Percentiles rank a stretch among this genome's conserved stretches.
Conservation (phyloP, 2,797 vertebrate species). For the Sebastes kiyomatsui region DNA sequence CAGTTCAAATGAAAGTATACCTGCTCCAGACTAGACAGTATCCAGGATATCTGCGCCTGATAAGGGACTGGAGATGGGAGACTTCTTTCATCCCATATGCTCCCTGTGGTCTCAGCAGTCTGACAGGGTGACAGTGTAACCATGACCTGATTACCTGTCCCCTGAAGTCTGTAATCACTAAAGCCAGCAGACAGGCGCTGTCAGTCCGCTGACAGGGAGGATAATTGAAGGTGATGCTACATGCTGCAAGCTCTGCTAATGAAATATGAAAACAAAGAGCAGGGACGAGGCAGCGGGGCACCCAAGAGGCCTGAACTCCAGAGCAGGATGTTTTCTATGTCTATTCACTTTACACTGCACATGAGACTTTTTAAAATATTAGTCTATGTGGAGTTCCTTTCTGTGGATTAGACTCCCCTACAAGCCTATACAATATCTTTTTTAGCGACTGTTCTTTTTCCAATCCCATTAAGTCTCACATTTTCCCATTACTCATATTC, state of each 20-base stretch:
- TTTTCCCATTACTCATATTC: background rate
- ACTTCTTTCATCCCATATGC: slow-evolving; percentile 41
- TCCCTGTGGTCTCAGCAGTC: slow-evolving; percentile 59
- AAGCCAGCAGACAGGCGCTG: slow-evolving; percentile 66
- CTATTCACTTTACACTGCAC: background rate
- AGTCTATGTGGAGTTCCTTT: background rate
- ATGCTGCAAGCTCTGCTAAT: slow-evolving; percentile 57
- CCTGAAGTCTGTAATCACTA: slow-evolving; percentile 78
- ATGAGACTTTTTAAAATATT: background rate
- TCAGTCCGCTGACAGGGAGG: slow-evolving; percentile 58
- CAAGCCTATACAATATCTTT: background rate
- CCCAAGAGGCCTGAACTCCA: slow-evolving; percentile 11
- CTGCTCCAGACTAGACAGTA: background rate
- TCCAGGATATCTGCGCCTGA: background rate
- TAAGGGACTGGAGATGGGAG: slow-evolving; percentile 22
- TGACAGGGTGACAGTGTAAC: slow-evolving; percentile 59
- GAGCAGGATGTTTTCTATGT: background rate
- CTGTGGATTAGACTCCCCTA: background rate
- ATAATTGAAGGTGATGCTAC: slow-evolving; percentile 74
- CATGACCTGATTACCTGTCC: slow-evolving; percentile 80
- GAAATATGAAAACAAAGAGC: slow-evolving; percentile 73
- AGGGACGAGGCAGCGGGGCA: slow-evolving; percentile 15
- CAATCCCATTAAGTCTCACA: background rate
- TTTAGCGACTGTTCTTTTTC: background rate
- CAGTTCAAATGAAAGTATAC: background rate